A percentile compares a stretch with the other conserved stretches of the same genome.
phyloP scores from a whole-genome alignment of 2,797 vertebrate genomes.

The Clarias fuscus region DNA sequence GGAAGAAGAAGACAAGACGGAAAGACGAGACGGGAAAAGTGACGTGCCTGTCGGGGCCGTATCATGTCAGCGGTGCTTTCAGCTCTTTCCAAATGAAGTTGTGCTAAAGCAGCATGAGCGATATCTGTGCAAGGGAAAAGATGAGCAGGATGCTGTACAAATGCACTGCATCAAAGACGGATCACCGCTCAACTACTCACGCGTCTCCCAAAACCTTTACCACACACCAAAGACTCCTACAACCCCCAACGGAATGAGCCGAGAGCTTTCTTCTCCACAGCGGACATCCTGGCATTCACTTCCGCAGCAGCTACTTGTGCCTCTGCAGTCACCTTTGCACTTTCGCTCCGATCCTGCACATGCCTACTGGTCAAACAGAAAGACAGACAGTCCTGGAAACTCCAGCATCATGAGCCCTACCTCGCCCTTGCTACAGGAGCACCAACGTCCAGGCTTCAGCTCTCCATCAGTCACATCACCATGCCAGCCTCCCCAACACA shows the following conservation, averaged over 20 bases:
- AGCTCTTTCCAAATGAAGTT: slow-evolving; percentile 71
- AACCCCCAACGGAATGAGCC: slow-evolving; percentile 62
- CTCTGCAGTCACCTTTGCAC: slow-evolving; percentile 67
- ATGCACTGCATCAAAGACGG: slow-evolving; percentile 56
- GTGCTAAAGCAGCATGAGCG: slow-evolving; percentile 75
- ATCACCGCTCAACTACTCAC: slow-evolving; percentile 62
- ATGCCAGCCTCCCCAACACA: slow-evolving; percentile 35
- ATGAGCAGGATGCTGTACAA: slow-evolving; percentile 41
- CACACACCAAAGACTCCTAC: slow-evolving; percentile 60
- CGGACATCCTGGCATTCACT: slow-evolving; percentile 70
- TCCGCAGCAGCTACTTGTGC: slow-evolving; percentile 70
- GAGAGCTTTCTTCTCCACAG: slow-evolving; percentile 65
- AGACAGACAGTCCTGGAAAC: slow-evolving; percentile 64
- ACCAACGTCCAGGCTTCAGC: slow-evolving; percentile 63
- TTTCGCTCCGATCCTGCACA: slow-evolving; percentile 55
- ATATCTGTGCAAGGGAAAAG: slow-evolving; percentile 69
- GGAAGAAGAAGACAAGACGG: slow-evolving; percentile 37
- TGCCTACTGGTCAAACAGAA: slow-evolving; percentile 64
- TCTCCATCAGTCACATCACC: slow-evolving; percentile 62
- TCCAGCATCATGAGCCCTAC: slow-evolving; percentile 56
- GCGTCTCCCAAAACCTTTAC: slow-evolving; percentile 44
- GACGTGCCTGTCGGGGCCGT: slow-evolving; percentile 47
- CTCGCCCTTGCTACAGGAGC: slow-evolving; percentile 61
- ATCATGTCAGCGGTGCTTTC: slow-evolving; percentile 71
- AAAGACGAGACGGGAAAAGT: slow-evolving; percentile 51